A percentile compares a stretch with the other conserved stretches of the same genome.
These are phyloP conservation scores for Theonella swinhoei DNA, from an alignment of 37 sponge, comb jelly and placozoan genomes.

Conservation along the genomic window DNA sequence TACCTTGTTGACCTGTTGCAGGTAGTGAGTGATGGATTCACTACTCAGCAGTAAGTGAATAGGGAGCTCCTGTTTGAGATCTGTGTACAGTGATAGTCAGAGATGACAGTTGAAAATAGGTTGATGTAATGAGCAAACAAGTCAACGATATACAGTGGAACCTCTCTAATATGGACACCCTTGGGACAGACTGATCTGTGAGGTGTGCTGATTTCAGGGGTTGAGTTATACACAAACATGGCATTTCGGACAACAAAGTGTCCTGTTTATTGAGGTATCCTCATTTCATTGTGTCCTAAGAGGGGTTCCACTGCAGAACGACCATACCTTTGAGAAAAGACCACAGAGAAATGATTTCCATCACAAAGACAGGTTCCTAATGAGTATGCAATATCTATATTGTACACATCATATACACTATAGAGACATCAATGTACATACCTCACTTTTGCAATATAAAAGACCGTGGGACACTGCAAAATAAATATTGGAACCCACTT, in stretches of 20 bases:
- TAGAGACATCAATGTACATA: neutral
- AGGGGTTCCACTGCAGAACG: neutral
- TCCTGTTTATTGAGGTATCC: no score
- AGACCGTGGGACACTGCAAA: neutral
- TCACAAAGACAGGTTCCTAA: neutral
- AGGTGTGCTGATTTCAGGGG: no score
- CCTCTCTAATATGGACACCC: no score
- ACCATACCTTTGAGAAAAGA: neutral
- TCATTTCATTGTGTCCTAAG: no score
- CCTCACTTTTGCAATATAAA: neutral
- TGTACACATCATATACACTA: no score
- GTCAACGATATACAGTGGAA: no score
- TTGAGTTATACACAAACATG: no score
- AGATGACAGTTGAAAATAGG: neutral
- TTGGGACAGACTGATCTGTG: no score
- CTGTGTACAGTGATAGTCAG: neutral
- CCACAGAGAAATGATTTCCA: neutral
- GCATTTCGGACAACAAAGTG: no score
- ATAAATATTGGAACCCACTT: no score
- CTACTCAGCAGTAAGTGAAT: conserved; percentile 20
- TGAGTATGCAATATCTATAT: neutral
- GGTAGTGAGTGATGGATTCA: conserved; percentile 13
- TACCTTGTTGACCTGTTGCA: conserved; percentile 9
- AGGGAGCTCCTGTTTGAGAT: conserved; percentile 33
- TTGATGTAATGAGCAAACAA: neutral